Evolutionary conservation across 2,888 invertebrate genomes (phyloP), one percentile per base, ranked within the genome.

Genomic region (Dryocosmus kuriphilus): DNA sequence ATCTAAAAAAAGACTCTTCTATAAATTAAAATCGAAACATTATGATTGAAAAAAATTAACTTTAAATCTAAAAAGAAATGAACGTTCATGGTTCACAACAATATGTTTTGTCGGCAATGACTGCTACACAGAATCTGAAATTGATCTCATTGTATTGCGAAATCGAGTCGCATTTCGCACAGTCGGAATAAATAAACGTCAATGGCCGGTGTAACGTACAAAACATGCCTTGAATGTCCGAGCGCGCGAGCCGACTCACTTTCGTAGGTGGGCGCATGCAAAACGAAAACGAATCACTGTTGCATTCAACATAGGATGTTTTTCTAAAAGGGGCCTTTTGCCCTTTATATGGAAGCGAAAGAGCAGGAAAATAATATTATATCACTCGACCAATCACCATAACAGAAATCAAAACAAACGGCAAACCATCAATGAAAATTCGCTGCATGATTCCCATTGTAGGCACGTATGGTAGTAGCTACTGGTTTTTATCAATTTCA

Each of bases 381-480:
- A 46, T 46, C 46, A 67, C 46, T 41, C 27, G 41, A 41, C 41
- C 67, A 22, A 27, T 27, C 19, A 2, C 24, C 67, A 46, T 19
- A 67, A 27, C 27, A 27, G 67, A 38, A 67, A 67, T 67, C 46
- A 67, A 67, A 67, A 67, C 67, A 67, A 67, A 67, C 46, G 41
- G 27, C 27, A 67, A 67, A 67, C 67, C 67, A 46, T 67, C 27
- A 67, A 67, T 67, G 46, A 27, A 19, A 46, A 67, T 46, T 46
- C 27, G 67, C 67, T 41, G 19, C 27, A 67, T 67, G 41, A 46
- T 32, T 71, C 51, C n/a, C 30, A 51, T 46, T 65, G 27, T 51
- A 51, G 27, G 22, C 41, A 22, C 6, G 19, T 51, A n/a, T n/a
- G n/a, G n/a, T n/a, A 30, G n/a, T 30, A 9, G n/a, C 51, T 71